phyloP scores from a whole-genome alignment of 2,113 vertebrate genomes.

The Antechinus flavipes region DNA sequence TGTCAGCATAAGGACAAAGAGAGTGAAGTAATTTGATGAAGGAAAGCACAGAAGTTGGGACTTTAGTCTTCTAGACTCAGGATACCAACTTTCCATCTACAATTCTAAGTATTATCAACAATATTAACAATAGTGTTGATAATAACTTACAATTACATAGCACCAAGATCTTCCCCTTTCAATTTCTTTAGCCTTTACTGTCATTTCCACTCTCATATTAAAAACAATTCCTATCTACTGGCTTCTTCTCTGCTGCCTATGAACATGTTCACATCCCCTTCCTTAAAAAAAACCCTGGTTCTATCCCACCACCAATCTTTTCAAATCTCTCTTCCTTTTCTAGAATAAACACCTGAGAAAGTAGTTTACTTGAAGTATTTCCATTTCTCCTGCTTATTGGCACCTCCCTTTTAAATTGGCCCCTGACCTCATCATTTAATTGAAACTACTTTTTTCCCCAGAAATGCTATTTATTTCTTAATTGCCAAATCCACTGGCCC shows the following conservation, averaged over 20 bases:
- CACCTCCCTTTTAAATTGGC: not conserved
- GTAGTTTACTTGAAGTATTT: not conserved
- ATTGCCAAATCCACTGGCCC: not conserved
- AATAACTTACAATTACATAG: not conserved
- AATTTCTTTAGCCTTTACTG: not conserved
- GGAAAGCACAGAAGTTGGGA: not conserved
- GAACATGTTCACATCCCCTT: not conserved
- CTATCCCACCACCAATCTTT: not conserved
- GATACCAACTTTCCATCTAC: not conserved
- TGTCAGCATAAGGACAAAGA: not conserved
- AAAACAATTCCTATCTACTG: not conserved
- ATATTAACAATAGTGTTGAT: not conserved
- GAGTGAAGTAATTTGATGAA: not conserved
- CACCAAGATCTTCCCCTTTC: not conserved
- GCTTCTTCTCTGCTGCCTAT: not conserved
- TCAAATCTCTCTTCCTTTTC: not conserved
- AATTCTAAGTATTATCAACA: not conserved
- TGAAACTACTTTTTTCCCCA: not conserved
- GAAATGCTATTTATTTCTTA: not conserved
- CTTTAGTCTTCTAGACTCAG: not conserved
- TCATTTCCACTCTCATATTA: not conserved
- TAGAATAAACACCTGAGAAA: not conserved
- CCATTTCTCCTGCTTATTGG: not conserved
- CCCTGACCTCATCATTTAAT: not conserved
- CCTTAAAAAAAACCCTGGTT: not conserved